Evolutionary conservation across 1,140 invertebrate genomes (phyloP), one percentile per base, ranked within the genome.

Genomic region (Cyclargus thomasi): DNA sequence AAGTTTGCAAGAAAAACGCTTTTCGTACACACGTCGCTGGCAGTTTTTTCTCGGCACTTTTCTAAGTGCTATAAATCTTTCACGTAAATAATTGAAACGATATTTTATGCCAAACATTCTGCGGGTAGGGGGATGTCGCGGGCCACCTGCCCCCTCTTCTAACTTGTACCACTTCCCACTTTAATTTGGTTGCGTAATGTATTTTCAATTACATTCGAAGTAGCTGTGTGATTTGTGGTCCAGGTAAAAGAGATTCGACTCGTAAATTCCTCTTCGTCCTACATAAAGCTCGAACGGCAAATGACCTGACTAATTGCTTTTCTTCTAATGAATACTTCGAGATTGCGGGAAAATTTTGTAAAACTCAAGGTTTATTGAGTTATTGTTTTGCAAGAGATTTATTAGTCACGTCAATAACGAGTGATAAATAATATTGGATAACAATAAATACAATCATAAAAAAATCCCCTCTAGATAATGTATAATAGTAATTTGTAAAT

Each of bases 31-130:
- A 88, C 86, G 85, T 90, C 88, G 78, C 83, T 86, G 76, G 79
- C 80, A 78, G 82, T 90, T 88, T 88, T 90, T 90, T 87, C 85
- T 82, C 81, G 74, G 84, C 85, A 88, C 83, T 90, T 90, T 86
- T 87, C 86, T 88, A 90, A 90, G 87, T 86, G 82, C 84, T 65
- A 88, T 90, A 90, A 90, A 90, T 90, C 88, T 88, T 81, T 87
- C 85, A 84, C 81, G 86, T 90, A 90, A 90, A 90, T 90, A 90
- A 90, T 90, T 90, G 88, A 90, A 90, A 88, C 86, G 85, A 90
- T 90, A 90, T 90, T 90, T 90, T 90, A 88, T 90, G 88, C 88
- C 88, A 88, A 90, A 88, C 88, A 90, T 88, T 87, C 85, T 83
- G 82, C 80, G 88, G 88, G 81, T 82, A 76, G 79, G 85, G 85